Evolutionary conservation across 1,140 invertebrate species (phyloP).

Genomic region (Teleogryllus occipitalis): DNA sequence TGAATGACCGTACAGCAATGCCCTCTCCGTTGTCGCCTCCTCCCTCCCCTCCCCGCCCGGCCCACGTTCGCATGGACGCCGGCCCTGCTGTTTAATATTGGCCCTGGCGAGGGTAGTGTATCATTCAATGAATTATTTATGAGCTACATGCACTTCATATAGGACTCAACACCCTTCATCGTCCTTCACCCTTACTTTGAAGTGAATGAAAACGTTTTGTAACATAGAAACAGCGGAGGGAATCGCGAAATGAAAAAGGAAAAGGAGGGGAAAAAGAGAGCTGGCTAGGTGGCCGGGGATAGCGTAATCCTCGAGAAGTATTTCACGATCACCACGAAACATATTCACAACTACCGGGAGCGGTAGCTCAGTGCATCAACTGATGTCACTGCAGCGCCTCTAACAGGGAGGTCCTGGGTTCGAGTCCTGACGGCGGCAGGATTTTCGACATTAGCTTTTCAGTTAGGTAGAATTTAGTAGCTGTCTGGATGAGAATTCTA

Average conservation of each 20-base stretch:
- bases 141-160: conserved; percentile 1
- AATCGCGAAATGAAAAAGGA: background rate
- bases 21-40: too few relatives aligned
- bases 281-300: background rate
- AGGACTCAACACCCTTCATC: background rate
- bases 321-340: background rate
- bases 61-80: too few relatives aligned
- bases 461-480: too few relatives aligned
- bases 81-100: background rate
- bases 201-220: conserved; percentile 1
- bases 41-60: too few relatives aligned
- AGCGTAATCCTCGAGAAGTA: background rate
- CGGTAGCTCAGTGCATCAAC: too few relatives aligned
- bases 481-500: too few relatives aligned
- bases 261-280: background rate
- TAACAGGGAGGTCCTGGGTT: too few relatives aligned
- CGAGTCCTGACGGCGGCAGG: too few relatives aligned
- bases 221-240: background rate
- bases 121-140: conserved; percentile 6
- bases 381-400: too few relatives aligned
- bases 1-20: too few relatives aligned
- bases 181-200: background rate
- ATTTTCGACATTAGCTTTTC: too few relatives aligned
- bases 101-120: background rate
- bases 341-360: too few relatives aligned